phyloP scores from a whole-genome alignment of 2,113 vertebrate genomes.

The Dasypus novemcinctus region DNA sequence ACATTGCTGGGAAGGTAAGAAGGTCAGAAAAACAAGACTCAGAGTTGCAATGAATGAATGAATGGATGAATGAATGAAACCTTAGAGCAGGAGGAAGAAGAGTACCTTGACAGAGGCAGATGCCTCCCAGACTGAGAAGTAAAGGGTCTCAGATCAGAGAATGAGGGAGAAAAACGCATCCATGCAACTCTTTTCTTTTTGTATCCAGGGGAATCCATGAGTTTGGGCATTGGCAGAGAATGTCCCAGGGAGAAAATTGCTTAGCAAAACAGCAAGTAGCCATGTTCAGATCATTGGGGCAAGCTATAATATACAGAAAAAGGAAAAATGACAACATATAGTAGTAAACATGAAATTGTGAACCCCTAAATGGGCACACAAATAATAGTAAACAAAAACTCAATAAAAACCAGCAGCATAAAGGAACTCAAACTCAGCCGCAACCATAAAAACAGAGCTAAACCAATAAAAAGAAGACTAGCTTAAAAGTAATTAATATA shows the following conservation, averaged over 20 bases:
- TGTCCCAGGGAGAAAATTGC: background rate
- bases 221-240: background rate
- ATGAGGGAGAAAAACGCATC: background rate
- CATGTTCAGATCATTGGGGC: background rate
- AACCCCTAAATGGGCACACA: background rate
- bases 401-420: background rate
- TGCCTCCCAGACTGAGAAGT: background rate
- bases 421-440: background rate
- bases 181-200: background rate
- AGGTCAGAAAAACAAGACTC: background rate
- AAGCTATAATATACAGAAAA: background rate
- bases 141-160: background rate
- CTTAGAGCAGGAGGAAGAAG: background rate
- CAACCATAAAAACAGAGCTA: background rate
- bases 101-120: background rate
- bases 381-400: background rate
- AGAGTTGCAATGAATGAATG: background rate
- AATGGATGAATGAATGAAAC: background rate
- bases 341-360: constrained; percentile 1
- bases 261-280: background rate
- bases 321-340: too few relatives aligned
- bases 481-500: background rate
- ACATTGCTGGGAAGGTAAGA: background rate
- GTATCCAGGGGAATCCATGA: background rate
- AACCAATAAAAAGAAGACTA: background rate